A percentile compares a stretch with the other conserved stretches of the same genome.
These are phyloP conservation scores for Doris montereyensis DNA, from an alignment of 2,888 invertebrate genomes.

Conservation along the genomic window DNA sequence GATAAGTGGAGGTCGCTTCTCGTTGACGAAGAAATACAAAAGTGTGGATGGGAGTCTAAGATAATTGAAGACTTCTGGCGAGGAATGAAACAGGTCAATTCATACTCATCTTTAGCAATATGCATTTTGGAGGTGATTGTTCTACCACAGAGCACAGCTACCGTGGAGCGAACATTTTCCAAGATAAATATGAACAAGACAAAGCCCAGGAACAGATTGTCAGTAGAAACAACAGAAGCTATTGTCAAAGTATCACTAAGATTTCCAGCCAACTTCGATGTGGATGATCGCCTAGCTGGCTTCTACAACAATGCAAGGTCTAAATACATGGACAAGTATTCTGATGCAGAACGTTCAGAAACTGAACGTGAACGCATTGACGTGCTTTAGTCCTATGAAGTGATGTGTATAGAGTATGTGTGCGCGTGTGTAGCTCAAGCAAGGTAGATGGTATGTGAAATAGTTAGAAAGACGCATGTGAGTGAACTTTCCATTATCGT, in stretches of 20 bases:
- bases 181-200: slow-evolving; percentile 1
- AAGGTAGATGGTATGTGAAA: no score
- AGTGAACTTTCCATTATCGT: no score
- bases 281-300: background rate
- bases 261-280: background rate
- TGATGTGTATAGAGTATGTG: no score
- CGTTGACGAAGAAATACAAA: background rate
- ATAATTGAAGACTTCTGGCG: background rate
- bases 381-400: no score
- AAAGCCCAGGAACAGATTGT: background rate
- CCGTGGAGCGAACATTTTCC: slow-evolving; percentile 8
- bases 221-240: slow-evolving; percentile 3
- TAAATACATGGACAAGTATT: background rate
- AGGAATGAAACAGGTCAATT: background rate
- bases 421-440: no score
- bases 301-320: background rate
- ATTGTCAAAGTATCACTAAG: background rate
- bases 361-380: no score
- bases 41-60: background rate
- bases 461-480: no score
- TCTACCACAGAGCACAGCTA: background rate
- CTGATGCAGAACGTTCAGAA: no score
- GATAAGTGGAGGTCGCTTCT: background rate
- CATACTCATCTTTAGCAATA: background rate
- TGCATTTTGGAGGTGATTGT: background rate